phyloP scores from a whole-genome alignment of 2,113 vertebrate species.

The Lathamus discolor region DNA sequence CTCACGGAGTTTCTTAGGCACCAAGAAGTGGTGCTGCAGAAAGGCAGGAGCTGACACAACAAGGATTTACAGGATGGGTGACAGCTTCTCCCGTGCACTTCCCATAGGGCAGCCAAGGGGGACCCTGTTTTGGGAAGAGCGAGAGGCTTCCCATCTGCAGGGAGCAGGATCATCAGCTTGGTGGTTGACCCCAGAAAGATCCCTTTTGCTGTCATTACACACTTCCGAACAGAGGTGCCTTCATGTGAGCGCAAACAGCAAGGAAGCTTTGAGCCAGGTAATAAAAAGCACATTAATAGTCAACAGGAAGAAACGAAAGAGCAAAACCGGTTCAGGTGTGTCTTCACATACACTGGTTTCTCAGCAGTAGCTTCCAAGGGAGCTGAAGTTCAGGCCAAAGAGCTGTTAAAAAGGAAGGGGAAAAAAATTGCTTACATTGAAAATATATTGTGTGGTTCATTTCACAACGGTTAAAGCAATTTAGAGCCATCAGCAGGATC shows the following conservation, averaged over 20 bases:
- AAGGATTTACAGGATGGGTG: neutral
- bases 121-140: neutral
- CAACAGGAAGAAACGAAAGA: neutral
- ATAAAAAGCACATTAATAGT: neutral
- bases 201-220: neutral
- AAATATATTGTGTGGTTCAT: constrained; percentile 31
- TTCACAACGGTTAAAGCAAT: constrained; percentile 34
- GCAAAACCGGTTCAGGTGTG: neutral
- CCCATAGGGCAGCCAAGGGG: neutral
- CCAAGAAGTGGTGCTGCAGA: accelerated
- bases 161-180: neutral
- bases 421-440: neutral
- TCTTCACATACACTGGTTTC: accelerated
- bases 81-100: neutral
- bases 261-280: neutral
- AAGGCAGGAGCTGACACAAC: neutral
- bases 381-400: neutral
- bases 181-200: neutral
- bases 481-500: constrained; percentile 46
- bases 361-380: neutral
- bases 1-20: neutral
- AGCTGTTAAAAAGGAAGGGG: neutral
- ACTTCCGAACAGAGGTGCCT: neutral
- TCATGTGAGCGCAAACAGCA: neutral
- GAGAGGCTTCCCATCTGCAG: accelerated